phyloP scores from a whole-genome alignment of 2,113 vertebrate genomes.

The Propithecus coquereli region DNA sequence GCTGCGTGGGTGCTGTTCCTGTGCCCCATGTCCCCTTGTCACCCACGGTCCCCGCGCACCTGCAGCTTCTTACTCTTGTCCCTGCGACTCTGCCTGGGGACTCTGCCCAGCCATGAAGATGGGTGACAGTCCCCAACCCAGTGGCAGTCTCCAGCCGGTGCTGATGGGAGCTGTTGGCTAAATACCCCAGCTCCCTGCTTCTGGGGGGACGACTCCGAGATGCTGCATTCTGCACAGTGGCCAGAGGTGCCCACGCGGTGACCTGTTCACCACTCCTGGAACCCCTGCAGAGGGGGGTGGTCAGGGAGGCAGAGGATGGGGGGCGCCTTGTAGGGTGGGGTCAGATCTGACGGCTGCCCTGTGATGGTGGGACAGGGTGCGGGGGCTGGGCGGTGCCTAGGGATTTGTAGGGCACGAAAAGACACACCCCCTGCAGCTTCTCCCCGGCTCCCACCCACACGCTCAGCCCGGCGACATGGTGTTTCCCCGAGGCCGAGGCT shows the following conservation, averaged over 20 bases:
- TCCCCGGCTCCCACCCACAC: rapidly evolving
- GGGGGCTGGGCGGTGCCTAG: no score
- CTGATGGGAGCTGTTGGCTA: not conserved
- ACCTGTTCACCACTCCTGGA: not conserved
- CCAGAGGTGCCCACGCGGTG: not conserved
- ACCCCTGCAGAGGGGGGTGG: no score
- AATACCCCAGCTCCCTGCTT: not conserved
- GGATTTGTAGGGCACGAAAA: not conserved
- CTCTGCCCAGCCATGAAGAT: not conserved
- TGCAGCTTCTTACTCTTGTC: not conserved
- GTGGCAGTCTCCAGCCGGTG: not conserved
- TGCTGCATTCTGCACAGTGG: not conserved
- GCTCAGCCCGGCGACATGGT: rapidly evolving
- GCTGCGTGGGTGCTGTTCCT: not conserved
- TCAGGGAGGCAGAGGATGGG: not conserved
- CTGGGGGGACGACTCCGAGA: not conserved
- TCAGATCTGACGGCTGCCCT: not conserved
- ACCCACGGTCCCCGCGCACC: not conserved
- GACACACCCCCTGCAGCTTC: not conserved
- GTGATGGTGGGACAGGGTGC: not conserved
- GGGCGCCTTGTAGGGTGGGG: not conserved
- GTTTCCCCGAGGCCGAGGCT: not conserved
- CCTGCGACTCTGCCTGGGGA: no score
- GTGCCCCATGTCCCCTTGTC: not conserved
- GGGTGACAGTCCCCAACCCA: no score